phyloP scores from a whole-genome alignment of 2,113 vertebrate genomes.

The Amphiprion ocellaris region DNA sequence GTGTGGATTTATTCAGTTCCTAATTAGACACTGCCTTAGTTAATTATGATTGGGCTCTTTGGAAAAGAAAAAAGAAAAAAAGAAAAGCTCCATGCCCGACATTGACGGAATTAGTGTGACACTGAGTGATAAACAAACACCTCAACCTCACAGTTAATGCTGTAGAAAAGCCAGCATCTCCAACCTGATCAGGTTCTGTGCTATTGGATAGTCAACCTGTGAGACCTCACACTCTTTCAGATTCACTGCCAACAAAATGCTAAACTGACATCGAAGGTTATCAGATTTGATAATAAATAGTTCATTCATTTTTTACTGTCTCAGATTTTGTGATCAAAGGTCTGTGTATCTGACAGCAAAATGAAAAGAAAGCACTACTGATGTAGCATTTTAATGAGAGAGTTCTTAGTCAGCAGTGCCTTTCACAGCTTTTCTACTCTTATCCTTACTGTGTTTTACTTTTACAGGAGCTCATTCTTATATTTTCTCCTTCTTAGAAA shows the following conservation, averaged over 20 bases:
- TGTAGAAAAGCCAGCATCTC: slow-evolving; percentile 41
- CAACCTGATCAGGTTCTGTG: slow-evolving; percentile 45
- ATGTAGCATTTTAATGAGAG: not conserved
- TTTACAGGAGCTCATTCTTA: not conserved
- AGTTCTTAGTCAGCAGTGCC: not conserved
- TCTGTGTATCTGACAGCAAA: not conserved
- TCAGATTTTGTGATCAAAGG: not conserved
- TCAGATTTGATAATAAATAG: not conserved
- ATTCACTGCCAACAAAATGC: not conserved
- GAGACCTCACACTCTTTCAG: slow-evolving; percentile 14
- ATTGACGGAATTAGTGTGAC: slow-evolving; percentile 78
- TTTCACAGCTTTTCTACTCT: not conserved
- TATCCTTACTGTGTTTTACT: not conserved
- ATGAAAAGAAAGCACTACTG: not conserved
- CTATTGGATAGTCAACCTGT: slow-evolving; percentile 20
- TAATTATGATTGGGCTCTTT: slow-evolving; percentile 87
- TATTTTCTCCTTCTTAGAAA: not conserved
- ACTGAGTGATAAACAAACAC: slow-evolving; percentile 82
- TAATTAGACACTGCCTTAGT: slow-evolving; percentile 87
- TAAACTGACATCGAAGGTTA: not conserved
- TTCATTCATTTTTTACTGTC: not conserved
- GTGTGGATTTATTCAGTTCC: slow-evolving; percentile 85
- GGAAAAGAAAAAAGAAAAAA: slow-evolving; percentile 50
- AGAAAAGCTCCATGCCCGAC: slow-evolving; percentile 55
- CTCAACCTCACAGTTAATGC: slow-evolving; percentile 51